Evolutionary conservation across 2,888 invertebrate species (phyloP), one percentile per base, ranked within the genome.

Genomic region (Synergus laeviventris): DNA sequence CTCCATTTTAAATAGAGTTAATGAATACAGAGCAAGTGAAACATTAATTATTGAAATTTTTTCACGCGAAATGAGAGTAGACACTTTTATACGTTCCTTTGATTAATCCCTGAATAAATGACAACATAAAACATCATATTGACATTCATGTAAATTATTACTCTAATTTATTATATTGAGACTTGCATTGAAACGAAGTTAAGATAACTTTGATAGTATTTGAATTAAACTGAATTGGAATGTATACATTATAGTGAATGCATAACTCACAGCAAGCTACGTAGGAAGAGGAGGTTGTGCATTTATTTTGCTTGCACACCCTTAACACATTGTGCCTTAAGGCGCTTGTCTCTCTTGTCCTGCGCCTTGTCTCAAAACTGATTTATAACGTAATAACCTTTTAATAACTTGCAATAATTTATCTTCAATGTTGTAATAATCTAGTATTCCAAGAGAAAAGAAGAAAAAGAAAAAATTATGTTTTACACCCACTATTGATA

Each of bases 401-500:
- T 70, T 70, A 70, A 70, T 70, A 70, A 70, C 70, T 70, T 70
- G 49, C 49, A 49, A 70, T 70, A 70, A 70, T n/a, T 70, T 36
- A 70, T 54, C 31, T 31, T 1, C 49, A 70, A 70, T 54, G 49
- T 49, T 3, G 70, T 70, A 36, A 70, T 70, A 70, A 70, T 70
- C 49, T 31, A 70, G 31, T 70, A 70, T 36, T 36, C 24, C 31
- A n/a, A 70, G 49, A 49, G 14, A 45, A 49, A 70, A 49, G 11
- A n/a, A 54, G 49, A 36, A 11, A n/a, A 45, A 16, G 9, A 36
- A 18, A 70, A 36, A 49, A 70, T 18, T 49, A n/a, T 70, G 31
- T 36, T 31, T 31, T 12, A 24, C 12, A 45, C 31, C 31, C 31
- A 45, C n/a, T 36, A 14, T 9, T 31, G 39, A 18, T 70, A 49